Evolutionary conservation across 1,140 invertebrate genomes (phyloP).

Genomic region (Caenorhabditis elegans): WBcel235 BX284606.5:16450501-16451000

Average conservation of each 20-base stretch:
- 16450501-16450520: constrained; percentile 56
- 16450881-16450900: constrained; percentile 31
- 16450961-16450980: neutral
- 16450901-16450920: neutral
- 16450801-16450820: constrained; percentile 51
- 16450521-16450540: constrained; percentile 56
- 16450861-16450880: constrained; percentile 44
- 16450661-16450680: too few species aligned
- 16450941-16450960: neutral
- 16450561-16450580: neutral
- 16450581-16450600: neutral
- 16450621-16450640: too few species aligned
- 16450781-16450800: constrained; percentile 53
- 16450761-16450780: constrained; percentile 61
- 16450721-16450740: neutral
- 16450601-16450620: neutral
- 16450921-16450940: neutral
- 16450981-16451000: constrained; percentile 6
- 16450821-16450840: constrained; percentile 45
- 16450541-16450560: constrained; percentile 61
- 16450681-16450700: too few species aligned
- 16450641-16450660: too few species aligned
- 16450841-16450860: constrained; percentile 37
- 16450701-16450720: neutral
- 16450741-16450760: constrained; percentile 62